These are phyloP conservation scores for Anguilla anguilla DNA, from an alignment of 2,797 vertebrate species.

Conservation along the genomic window DNA sequence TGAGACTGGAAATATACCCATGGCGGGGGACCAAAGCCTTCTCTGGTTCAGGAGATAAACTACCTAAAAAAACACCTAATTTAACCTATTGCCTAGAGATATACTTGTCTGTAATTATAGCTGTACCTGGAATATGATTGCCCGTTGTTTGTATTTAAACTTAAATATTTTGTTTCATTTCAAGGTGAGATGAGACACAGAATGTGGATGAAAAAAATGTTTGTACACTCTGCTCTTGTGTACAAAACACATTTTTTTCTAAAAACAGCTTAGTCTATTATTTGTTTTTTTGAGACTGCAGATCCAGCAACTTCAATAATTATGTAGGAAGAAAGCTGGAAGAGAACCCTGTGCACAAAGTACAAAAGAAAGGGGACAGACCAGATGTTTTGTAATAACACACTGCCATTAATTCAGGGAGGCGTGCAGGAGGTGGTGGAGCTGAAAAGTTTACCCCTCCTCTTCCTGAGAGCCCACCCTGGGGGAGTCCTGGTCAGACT, in stretches of 20 bases:
- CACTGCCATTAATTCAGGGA: not conserved
- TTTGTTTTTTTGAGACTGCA: constrained; percentile 6
- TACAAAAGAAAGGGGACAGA: constrained; percentile 4
- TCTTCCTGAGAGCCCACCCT: not conserved
- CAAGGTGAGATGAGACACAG: not conserved
- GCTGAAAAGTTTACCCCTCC: not conserved
- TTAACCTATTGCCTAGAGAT: not conserved
- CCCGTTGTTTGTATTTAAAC: not conserved
- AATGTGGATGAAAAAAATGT: not conserved
- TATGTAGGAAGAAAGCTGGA: not conserved
- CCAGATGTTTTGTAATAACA: not conserved
- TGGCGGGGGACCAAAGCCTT: not conserved
- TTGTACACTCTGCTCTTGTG: not conserved
- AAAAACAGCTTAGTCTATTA: constrained; percentile 9
- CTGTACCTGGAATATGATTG: not conserved
- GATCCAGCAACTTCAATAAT: constrained; percentile 12
- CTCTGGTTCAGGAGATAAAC: not conserved
- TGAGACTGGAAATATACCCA: not conserved
- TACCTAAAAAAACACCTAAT: not conserved
- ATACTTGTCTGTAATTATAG: not conserved
- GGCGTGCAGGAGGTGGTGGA: not conserved
- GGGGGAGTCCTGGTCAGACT: not conserved
- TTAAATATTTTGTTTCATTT: not conserved
- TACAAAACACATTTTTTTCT: not conserved
- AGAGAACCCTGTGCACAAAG: not conserved